Percentiles rank a stretch among this genome's conserved stretches.
phyloP scores from a whole-genome alignment of 2,888 invertebrate genomes.

The Dicyrtomina minuta region DNA sequence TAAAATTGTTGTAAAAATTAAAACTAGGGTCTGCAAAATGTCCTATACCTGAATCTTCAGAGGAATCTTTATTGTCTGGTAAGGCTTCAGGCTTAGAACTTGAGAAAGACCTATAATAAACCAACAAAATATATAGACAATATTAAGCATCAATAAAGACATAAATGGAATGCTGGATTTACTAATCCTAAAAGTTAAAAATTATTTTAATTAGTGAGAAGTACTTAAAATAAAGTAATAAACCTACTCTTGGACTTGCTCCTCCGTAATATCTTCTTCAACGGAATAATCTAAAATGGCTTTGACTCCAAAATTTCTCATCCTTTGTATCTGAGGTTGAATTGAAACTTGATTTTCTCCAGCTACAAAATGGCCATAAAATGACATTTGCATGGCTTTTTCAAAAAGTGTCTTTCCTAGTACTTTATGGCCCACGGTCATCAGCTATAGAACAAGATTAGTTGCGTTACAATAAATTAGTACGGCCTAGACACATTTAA shows the following conservation, averaged over 20 bases:
- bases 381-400: constrained; percentile 84
- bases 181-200: no score
- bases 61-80: background rate
- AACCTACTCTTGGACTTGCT: constrained; percentile 64
- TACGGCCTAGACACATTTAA: no score
- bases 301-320: constrained; percentile 95
- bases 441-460: constrained; percentile 65
- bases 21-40: no score
- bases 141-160: background rate
- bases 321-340: constrained; percentile 76
- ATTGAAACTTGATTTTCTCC: constrained; percentile 90
- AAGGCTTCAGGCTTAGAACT: constrained; percentile 1
- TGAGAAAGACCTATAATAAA: constrained; percentile 5
- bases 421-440: constrained; percentile 73
- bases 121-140: background rate
- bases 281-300: constrained; percentile 98
- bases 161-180: no score
- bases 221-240: background rate
- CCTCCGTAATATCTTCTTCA: constrained; percentile 90
- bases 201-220: no score
- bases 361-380: constrained; percentile 99
- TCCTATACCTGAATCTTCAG: background rate
- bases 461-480: no score
- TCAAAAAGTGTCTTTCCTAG: constrained; percentile 82
- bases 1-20: no score